These are phyloP conservation scores for Pseudoips prasinana DNA, from an alignment of 2,888 invertebrate species.

Conservation along the genomic window DNA sequence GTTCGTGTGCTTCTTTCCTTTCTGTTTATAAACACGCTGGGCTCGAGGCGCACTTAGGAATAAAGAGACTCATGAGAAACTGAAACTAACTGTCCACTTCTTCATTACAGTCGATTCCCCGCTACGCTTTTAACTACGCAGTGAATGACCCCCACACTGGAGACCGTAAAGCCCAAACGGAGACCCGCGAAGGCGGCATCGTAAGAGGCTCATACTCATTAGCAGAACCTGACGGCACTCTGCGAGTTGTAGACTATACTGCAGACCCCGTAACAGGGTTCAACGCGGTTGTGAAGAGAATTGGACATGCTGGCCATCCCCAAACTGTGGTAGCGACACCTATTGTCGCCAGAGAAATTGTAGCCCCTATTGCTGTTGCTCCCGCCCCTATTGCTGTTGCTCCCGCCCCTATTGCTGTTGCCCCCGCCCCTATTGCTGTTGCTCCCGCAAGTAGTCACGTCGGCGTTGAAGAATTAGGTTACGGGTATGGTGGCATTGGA, in stretches of 20 bases:
- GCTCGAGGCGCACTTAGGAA: no score
- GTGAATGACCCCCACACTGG: slow-evolving; percentile 73
- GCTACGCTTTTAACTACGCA: slow-evolving; percentile 75
- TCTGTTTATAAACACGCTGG: no score
- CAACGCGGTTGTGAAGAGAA: slow-evolving; percentile 71
- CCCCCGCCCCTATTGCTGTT: slow-evolving; percentile 2
- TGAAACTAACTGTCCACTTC: no score
- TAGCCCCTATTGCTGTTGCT: slow-evolving; percentile 12
- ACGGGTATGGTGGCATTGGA: slow-evolving; percentile 17
- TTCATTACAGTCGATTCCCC: slow-evolving; percentile 56
- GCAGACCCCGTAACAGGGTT: slow-evolving; percentile 67
- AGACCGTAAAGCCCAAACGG: slow-evolving; percentile 71
- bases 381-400: slow-evolving; percentile 2
- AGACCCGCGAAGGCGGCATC: slow-evolving; percentile 66
- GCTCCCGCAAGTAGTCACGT: slow-evolving; percentile 12
- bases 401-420: slow-evolving; percentile 1
- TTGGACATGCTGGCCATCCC: slow-evolving; percentile 64
- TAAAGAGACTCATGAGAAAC: no score
- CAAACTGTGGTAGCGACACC: slow-evolving; percentile 36
- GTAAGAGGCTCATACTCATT: slow-evolving; percentile 74
- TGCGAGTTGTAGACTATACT: slow-evolving; percentile 68
- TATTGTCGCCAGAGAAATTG: slow-evolving; percentile 24
- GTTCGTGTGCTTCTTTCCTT: no score
- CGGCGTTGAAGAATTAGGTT: slow-evolving; percentile 13
- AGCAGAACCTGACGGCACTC: slow-evolving; percentile 70